Evolutionary conservation across 2,888 invertebrate species (phyloP).

Genomic region (Eulithis testata): DNA sequence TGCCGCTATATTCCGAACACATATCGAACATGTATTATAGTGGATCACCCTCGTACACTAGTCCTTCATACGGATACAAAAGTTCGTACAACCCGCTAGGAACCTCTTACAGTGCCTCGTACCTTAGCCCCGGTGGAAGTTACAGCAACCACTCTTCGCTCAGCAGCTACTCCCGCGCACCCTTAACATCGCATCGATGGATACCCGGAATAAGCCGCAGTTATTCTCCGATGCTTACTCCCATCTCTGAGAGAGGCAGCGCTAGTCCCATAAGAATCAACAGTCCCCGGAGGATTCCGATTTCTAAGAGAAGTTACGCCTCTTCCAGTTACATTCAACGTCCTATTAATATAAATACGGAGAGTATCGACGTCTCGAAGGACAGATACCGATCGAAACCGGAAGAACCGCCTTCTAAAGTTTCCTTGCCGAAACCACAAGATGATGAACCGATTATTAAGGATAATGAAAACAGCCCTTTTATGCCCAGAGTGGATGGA

Average conservation of each 20-base stretch:
- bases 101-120: slow-evolving; percentile 78
- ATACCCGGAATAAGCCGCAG: slow-evolving; percentile 71
- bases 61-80: slow-evolving; percentile 74
- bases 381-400: slow-evolving; percentile 82
- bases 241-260: slow-evolving; percentile 85
- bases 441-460: slow-evolving; percentile 53
- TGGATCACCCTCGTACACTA: slow-evolving; percentile 77
- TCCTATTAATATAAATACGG: slow-evolving; percentile 91
- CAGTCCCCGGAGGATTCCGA: slow-evolving; percentile 74
- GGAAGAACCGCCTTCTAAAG: slow-evolving; percentile 42
- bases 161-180: slow-evolving; percentile 83
- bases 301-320: slow-evolving; percentile 79
- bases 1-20: slow-evolving; percentile 89
- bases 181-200: slow-evolving; percentile 67
- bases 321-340: slow-evolving; percentile 79
- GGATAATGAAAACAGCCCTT: slow-evolving; percentile 69
- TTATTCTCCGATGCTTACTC: slow-evolving; percentile 90
- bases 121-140: slow-evolving; percentile 77
- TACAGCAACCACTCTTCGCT: slow-evolving; percentile 81
- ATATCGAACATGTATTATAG: slow-evolving; percentile 85
- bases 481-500: slow-evolving; percentile 77
- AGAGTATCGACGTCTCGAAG: slow-evolving; percentile 93
- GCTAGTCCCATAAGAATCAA: slow-evolving; percentile 71
- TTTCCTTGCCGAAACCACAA: slow-evolving; percentile 49
- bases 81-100: slow-evolving; percentile 71